phyloP scores from a whole-genome alignment of 2,888 invertebrate genomes.

The Ectemnius lituratus region DNA sequence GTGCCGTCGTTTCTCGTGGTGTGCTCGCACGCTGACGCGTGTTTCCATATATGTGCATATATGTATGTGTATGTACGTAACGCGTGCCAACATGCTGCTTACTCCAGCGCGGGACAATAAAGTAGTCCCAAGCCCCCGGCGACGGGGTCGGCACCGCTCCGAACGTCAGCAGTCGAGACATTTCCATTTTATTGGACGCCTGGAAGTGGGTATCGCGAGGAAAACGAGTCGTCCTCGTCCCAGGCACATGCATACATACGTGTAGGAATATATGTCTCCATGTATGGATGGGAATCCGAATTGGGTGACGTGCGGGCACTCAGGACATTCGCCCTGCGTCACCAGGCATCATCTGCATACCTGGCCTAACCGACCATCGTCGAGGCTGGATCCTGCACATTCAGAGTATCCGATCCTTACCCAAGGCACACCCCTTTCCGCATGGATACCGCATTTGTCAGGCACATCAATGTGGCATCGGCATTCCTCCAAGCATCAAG shows the following conservation, averaged over 20 bases:
- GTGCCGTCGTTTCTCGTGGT: constrained; percentile 19
- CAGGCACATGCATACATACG: constrained; percentile 21
- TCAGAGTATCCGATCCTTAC: too few species aligned
- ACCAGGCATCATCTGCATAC: constrained; percentile 66
- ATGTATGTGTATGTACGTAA: constrained; percentile 17
- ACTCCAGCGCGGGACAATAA: constrained; percentile 54
- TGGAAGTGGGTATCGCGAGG: constrained; percentile 61
- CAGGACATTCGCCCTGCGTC: constrained; percentile 31
- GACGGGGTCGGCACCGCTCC: constrained; percentile 12
- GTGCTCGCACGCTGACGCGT: constrained; percentile 43
- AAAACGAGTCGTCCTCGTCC: constrained; percentile 50
- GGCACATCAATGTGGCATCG: too few species aligned
- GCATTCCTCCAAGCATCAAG: background rate
- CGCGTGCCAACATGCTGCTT: constrained; percentile 57
- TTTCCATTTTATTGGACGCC: constrained; percentile 77
- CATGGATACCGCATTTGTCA: too few species aligned
- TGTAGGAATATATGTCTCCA: constrained; percentile 41
- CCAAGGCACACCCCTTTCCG: too few species aligned
- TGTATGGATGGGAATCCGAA: constrained; percentile 69
- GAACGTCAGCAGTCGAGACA: constrained; percentile 67
- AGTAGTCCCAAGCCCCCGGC: constrained; percentile 36
- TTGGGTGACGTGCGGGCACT: constrained; percentile 70
- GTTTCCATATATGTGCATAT: constrained; percentile 39
- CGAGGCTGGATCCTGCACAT: too few species aligned
- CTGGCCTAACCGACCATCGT: constrained; percentile 37